A percentile compares a stretch with the other conserved stretches of the same genome.
These are phyloP conservation scores for Lordiphosa collinella DNA, from an alignment of 1,140 invertebrate species.

Conservation along the genomic window DNA sequence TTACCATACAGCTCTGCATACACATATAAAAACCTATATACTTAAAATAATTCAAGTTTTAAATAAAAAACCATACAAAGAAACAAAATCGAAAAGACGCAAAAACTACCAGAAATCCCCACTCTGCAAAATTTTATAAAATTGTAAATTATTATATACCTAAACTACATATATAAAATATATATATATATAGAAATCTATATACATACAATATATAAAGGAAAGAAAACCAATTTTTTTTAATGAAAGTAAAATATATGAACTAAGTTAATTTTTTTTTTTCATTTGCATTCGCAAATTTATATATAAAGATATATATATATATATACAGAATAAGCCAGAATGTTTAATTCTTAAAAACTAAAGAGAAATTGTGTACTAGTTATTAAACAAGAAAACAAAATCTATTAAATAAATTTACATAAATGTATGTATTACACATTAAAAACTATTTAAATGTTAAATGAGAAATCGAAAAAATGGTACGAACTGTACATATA, in stretches of 20 bases:
- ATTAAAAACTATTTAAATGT: too few species aligned
- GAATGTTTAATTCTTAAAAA: conserved; percentile 6
- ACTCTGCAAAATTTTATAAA: conserved; percentile 37
- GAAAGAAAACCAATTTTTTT: background rate
- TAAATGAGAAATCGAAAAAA: too few species aligned
- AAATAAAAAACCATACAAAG: conserved; percentile 18
- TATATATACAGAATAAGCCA: conserved; percentile 3
- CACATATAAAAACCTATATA: conserved; percentile 23
- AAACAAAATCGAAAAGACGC: conserved; percentile 15
- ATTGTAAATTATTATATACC: conserved; percentile 38
- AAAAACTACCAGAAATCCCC: conserved; percentile 10
- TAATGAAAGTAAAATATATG: too few species aligned
- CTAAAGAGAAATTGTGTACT: conserved; percentile 30
- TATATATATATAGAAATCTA: conserved; percentile 14
- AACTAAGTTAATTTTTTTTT: too few species aligned
- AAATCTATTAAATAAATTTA: too few species aligned
- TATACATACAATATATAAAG: conserved; percentile 10
- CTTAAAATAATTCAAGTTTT: conserved; percentile 19
- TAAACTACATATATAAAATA: conserved; percentile 1
- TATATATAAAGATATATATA: conserved; percentile 27
- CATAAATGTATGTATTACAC: too few species aligned
- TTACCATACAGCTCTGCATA: conserved; percentile 16
- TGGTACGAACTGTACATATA: too few species aligned
- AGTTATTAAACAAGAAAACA: background rate
- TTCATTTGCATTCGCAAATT: conserved; percentile 3